Percentiles rank a stretch among this genome's conserved stretches.
Conservation (phyloP, 2,888 invertebrate genomes). For the Hemithea aestivaria region DNA sequence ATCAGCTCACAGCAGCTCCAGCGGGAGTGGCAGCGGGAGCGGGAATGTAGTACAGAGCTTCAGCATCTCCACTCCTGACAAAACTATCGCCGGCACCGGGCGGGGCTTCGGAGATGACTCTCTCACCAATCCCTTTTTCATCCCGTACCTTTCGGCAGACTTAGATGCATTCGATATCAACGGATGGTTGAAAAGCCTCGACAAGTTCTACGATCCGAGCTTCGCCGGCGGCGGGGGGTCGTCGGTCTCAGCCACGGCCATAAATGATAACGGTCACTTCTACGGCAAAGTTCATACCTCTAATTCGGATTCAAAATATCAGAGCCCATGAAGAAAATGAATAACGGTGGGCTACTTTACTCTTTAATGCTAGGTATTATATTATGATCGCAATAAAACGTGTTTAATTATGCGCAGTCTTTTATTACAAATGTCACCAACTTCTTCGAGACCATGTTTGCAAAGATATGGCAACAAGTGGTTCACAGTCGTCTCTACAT, state of each 20-base stretch:
- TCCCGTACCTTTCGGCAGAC: slow-evolving; percentile 46
- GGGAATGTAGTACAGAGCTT: slow-evolving; percentile 33
- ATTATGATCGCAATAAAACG: slow-evolving; percentile 9
- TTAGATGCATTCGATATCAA: slow-evolving; percentile 42
- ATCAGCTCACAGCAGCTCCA: slow-evolving; percentile 9
- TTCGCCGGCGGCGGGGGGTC: slow-evolving; percentile 35
- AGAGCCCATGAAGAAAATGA: slow-evolving; percentile 6
- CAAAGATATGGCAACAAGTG: slow-evolving; percentile 60
- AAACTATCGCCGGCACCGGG: slow-evolving; percentile 39
- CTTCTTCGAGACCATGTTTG: slow-evolving; percentile 5
- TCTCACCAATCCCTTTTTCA: slow-evolving; percentile 37
- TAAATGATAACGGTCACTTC: slow-evolving; percentile 52
- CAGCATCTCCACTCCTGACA: slow-evolving; percentile 41
- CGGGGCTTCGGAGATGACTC: slow-evolving; percentile 39
- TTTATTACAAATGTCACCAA: slow-evolving; percentile 38
- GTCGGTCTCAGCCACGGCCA: slow-evolving; percentile 39
- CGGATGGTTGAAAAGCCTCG: slow-evolving; percentile 44
- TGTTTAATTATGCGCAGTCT: slow-evolving; percentile 26
- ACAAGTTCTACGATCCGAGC: slow-evolving; percentile 43
- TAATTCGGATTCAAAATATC: slow-evolving; percentile 30
- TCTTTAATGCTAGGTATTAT: too few relatives aligned
- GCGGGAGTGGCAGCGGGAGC: background rate
- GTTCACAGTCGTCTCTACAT: slow-evolving; percentile 53
- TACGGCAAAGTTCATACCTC: slow-evolving; percentile 49
- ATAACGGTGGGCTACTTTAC: too few relatives aligned